phyloP scores from a whole-genome alignment of 2,113 vertebrate species.

The Eublepharis macularius region DNA sequence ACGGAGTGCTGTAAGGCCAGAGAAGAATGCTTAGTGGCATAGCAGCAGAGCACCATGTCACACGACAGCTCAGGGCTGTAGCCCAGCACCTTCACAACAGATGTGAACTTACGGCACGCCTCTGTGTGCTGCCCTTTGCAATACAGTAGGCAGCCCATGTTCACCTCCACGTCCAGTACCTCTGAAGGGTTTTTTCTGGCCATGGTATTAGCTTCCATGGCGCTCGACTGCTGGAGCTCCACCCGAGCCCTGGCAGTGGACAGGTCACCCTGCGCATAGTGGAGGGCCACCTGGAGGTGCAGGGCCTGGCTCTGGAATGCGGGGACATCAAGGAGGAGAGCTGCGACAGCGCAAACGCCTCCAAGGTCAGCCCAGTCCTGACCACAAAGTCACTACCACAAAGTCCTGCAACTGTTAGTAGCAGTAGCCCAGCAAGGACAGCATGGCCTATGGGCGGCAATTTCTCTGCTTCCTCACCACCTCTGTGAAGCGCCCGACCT shows the following conservation, averaged over 20 bases:
- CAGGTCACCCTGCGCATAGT: slow-evolving; percentile 91
- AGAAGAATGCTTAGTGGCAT: slow-evolving; percentile 83
- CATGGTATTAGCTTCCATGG: neutral
- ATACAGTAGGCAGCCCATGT: slow-evolving; percentile 91
- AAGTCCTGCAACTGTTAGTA: slow-evolving; percentile 96
- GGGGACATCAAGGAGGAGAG: slow-evolving; percentile 81
- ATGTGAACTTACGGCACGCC: slow-evolving; percentile 85
- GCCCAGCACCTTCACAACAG: slow-evolving; percentile 87
- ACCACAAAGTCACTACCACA: slow-evolving; percentile 87
- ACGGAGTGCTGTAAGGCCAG: slow-evolving; percentile 85
- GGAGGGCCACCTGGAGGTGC: slow-evolving; percentile 85
- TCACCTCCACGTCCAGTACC: slow-evolving; percentile 84
- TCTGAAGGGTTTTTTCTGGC: slow-evolving; percentile 54
- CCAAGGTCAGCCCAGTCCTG: slow-evolving; percentile 86
- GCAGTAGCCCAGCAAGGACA: slow-evolving; percentile 93
- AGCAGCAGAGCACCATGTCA: slow-evolving; percentile 91
- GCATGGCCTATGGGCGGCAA: slow-evolving; percentile 85
- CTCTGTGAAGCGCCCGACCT: slow-evolving; percentile 82
- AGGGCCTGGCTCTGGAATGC: slow-evolving; percentile 69
- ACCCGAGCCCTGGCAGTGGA: slow-evolving; percentile 87
- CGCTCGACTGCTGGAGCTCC: slow-evolving; percentile 81
- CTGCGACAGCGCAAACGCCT: slow-evolving; percentile 86
- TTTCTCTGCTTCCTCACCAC: slow-evolving; percentile 88
- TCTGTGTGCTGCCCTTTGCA: slow-evolving; percentile 90
- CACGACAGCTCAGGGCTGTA: slow-evolving; percentile 87